Evolutionary conservation across 2,797 vertebrate species (phyloP).

Genomic region (Chelmon rostratus): DNA sequence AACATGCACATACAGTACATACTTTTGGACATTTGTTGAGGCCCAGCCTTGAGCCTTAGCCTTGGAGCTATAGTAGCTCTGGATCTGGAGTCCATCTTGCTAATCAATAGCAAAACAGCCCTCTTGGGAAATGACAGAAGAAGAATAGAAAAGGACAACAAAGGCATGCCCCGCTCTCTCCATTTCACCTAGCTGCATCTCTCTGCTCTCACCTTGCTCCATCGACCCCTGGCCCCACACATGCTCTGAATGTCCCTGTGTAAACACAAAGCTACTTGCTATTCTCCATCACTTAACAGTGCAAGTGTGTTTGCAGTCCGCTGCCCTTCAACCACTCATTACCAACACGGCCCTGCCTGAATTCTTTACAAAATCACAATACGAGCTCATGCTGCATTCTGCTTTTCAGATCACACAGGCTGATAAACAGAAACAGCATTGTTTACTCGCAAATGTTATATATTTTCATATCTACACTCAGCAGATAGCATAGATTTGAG

Average conservation of each 20-base stretch:
- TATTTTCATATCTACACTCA: conserved; percentile 41
- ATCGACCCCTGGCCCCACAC: conserved; percentile 43
- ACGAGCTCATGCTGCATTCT: conserved; percentile 12
- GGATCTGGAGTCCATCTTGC: conserved; percentile 44
- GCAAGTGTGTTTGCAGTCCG: conserved; percentile 21
- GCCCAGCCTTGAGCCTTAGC: conserved; percentile 73
- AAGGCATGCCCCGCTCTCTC: conserved; percentile 51
- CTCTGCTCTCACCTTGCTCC: conserved; percentile 60
- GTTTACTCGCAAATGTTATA: conserved; percentile 36
- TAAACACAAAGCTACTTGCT: conserved; percentile 62
- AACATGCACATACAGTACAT: not conserved
- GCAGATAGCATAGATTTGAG: conserved; percentile 11
- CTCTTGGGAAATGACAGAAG: conserved; percentile 53
- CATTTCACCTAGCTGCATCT: conserved; percentile 56
- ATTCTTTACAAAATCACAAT: conserved; percentile 39
- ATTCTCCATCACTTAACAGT: conserved; percentile 47
- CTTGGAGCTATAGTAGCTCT: conserved; percentile 46
- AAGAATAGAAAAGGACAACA: conserved; percentile 71
- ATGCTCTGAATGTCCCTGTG: conserved; percentile 30
- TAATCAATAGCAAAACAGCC: conserved; percentile 82
- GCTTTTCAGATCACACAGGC: conserved; percentile 18
- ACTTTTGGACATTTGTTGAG: conserved; percentile 41
- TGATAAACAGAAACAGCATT: not conserved
- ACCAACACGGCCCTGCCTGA: conserved; percentile 3
- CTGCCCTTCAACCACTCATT: conserved; percentile 58